Evolutionary conservation across 2,888 invertebrate species (phyloP), one percentile per base, ranked within the genome.

Genomic region (Hypomecis punctinalis): DNA sequence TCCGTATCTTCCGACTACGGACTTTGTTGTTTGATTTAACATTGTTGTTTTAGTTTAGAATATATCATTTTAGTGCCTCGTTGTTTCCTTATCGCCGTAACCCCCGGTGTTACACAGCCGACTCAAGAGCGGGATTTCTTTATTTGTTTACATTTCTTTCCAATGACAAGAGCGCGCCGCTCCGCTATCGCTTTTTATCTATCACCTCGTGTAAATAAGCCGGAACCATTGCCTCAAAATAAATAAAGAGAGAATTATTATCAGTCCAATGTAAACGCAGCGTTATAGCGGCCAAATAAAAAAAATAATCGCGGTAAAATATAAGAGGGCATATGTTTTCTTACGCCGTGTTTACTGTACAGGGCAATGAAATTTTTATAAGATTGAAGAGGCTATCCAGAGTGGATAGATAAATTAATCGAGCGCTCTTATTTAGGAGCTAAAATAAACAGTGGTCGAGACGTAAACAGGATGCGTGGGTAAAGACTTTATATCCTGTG

Each of bases 211-310:
- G 81, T 90, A 88, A 85, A 88, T 85, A 88, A 81, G 80, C 75
- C 78, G 69, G 81, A 86, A 85, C 85, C 86, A 88, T 88, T 84
- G 85, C 82, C 75, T 68, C 82, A 85, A 77, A 79, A 83, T 90
- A 90, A 89, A 90, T 87, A 89, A 79, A 86, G 78, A 77, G 84
- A 88, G 82, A 89, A 88, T 83, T 88, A 86, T 87, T 87, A 88
- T 88, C 86, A 82, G 82, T 69, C 69, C 67, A 78, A 79, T 79
- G 84, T 90, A 89, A 88, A 88, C 88, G 81, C 74, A 69, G 69
- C 73, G 78, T 86, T 86, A 86, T 84, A 82, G 80, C 74, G 74
- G 75, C 82, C 87, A 87, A 85, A 88, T 79, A 85, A 69, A 75
- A n/a, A 74, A 80, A 81, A 80, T 76, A 82, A 83, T 82, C 74